phyloP scores from a whole-genome alignment of 1,140 invertebrate species.

The Leptinotarsa undecemlineata region DNA sequence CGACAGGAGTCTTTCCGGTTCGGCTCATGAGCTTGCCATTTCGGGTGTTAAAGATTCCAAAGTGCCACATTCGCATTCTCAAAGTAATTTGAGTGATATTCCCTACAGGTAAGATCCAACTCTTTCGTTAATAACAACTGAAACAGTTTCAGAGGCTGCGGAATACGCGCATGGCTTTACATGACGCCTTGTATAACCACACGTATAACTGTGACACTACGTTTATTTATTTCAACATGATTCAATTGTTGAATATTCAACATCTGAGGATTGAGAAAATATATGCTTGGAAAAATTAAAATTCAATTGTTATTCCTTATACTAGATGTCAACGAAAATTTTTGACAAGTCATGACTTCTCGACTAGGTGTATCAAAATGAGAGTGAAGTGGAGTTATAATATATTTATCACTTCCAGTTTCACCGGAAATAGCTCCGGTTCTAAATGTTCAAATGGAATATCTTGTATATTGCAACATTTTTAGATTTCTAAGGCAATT shows the following conservation, averaged over 20 bases:
- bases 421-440: no score
- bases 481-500: no score
- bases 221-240: neutral
- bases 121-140: neutral
- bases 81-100: constrained; percentile 79
- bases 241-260: neutral
- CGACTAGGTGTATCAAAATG: no score
- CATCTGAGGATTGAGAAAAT: neutral
- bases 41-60: constrained; percentile 66
- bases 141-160: neutral
- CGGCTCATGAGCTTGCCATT: constrained; percentile 76
- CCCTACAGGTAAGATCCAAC: constrained; percentile 66
- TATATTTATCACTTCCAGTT: no score
- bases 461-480: no score
- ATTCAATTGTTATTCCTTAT: no score
- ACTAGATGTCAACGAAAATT: no score
- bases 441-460: no score
- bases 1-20: constrained; percentile 79
- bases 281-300: no score
- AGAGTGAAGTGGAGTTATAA: no score
- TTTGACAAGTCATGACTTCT: no score
- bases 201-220: constrained; percentile 25
- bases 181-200: constrained; percentile 35
- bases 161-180: constrained; percentile 38
- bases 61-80: constrained; percentile 77